Evolutionary conservation across 2,113 vertebrate species (phyloP).

Genomic region (Megaceryle maxima): DNA sequence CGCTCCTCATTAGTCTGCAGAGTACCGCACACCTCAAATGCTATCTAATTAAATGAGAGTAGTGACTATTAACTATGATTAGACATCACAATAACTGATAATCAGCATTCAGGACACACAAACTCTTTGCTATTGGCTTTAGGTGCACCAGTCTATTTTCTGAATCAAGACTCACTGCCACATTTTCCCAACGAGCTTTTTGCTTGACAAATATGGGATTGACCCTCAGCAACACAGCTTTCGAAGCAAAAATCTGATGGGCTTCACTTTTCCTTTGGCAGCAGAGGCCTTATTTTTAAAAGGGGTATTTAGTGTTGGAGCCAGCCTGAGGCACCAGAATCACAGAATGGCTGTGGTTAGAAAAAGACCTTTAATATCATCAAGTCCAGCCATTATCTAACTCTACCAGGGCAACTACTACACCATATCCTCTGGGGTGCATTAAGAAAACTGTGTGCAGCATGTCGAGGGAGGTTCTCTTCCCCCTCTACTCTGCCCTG

Average conservation of each 20-base stretch:
- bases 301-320: background rate
- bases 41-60: background rate
- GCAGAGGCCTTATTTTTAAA: background rate
- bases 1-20: background rate
- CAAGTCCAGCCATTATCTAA: no score
- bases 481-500: no score
- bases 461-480: no score
- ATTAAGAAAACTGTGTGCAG: no score
- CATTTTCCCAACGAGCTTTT: background rate
- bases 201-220: background rate
- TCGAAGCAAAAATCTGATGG: accelerated
- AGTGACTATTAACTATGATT: background rate
- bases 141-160: background rate
- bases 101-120: background rate
- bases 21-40: background rate
- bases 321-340: background rate
- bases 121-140: background rate
- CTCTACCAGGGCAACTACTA: no score
- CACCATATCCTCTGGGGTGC: no score
- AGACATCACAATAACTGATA: background rate
- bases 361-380: no score
- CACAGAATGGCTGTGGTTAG: no score
- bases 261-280: background rate
- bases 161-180: accelerated
- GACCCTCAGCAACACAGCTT: background rate